Conservation (phyloP, 2,113 vertebrate species). For the Scytalopus superciliaris region DNA sequence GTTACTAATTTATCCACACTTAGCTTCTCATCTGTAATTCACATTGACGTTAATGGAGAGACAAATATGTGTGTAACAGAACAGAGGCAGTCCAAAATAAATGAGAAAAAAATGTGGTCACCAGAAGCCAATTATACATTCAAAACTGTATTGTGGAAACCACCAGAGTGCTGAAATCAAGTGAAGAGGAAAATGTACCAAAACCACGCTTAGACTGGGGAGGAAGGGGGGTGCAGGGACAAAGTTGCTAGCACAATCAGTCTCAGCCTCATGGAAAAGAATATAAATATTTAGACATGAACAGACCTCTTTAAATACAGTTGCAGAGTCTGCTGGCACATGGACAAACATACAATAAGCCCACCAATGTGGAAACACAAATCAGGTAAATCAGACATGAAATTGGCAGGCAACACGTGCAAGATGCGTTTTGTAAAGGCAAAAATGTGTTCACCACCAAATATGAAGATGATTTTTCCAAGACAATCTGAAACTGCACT, state of each 20-base stretch:
- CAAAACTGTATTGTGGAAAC: background rate
- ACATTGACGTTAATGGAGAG: slow-evolving; percentile 48
- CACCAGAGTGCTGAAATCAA: background rate
- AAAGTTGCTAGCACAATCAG: slow-evolving; percentile 17
- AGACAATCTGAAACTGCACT: slow-evolving; percentile 5
- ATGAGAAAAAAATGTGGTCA: slow-evolving; percentile 45
- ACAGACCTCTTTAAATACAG: slow-evolving; percentile 65
- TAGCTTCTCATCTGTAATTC: slow-evolving; percentile 47
- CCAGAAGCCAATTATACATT: slow-evolving; percentile 45
- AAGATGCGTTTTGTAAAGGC: slow-evolving; percentile 15
- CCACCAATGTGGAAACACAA: slow-evolving; percentile 62
- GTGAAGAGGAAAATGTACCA: background rate
- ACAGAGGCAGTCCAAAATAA: slow-evolving; percentile 43
- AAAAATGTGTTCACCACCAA: slow-evolving; percentile 47
- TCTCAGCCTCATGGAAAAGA: slow-evolving; percentile 38
- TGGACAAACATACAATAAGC: slow-evolving; percentile 53
- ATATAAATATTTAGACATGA: slow-evolving; percentile 62
- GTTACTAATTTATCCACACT: slow-evolving; percentile 44
- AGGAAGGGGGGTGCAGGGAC: background rate
- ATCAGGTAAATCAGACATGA: slow-evolving; percentile 64
- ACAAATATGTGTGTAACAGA: slow-evolving; percentile 37
- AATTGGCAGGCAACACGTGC: slow-evolving; percentile 36
- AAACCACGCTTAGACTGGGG: slow-evolving; percentile 5
- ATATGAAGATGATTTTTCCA: slow-evolving; percentile 16
- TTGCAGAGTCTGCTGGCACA: slow-evolving; percentile 53